Conservation (phyloP, 2,113 vertebrate species). For the Collichthys lucidus region DNA sequence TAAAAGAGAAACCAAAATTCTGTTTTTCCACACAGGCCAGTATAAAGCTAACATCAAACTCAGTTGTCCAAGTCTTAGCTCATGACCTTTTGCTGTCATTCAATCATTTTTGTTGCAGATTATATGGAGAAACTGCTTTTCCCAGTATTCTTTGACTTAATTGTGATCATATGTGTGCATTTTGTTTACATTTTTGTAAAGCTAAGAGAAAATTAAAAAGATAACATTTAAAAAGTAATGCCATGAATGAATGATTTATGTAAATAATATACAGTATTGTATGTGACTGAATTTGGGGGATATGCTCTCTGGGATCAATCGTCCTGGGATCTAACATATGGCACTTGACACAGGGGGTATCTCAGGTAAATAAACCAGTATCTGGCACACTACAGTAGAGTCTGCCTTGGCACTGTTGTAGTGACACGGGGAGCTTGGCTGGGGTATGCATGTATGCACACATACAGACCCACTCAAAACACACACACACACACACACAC, state of each 20-base stretch:
- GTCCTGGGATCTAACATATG: conserved; percentile 88
- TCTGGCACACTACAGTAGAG: conserved; percentile 80
- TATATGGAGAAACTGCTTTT: background rate
- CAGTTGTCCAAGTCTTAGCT: background rate
- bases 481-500: conserved; percentile 37
- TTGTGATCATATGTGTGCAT: background rate
- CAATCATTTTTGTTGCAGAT: background rate
- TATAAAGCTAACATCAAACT: background rate
- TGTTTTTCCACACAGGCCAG: background rate
- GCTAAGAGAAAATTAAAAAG: background rate
- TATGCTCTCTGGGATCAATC: conserved; percentile 76
- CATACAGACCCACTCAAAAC: conserved; percentile 29
- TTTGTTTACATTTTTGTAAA: background rate
- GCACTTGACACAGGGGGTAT: conserved; percentile 80
- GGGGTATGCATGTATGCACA: conserved; percentile 30
- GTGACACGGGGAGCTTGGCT: conserved; percentile 69
- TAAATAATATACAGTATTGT: conserved; percentile 1
- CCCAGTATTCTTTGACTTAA: background rate
- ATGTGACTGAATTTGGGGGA: background rate
- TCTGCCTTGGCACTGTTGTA: conserved; percentile 72
- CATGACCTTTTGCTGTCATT: background rate
- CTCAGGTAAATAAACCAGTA: conserved; percentile 89
- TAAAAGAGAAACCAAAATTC: background rate
- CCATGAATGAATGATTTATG: background rate
- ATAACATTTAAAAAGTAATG: background rate